Base-by-base conservation (phyloP, 2,888 invertebrate species). In the Lissonota sp. region DNA sequence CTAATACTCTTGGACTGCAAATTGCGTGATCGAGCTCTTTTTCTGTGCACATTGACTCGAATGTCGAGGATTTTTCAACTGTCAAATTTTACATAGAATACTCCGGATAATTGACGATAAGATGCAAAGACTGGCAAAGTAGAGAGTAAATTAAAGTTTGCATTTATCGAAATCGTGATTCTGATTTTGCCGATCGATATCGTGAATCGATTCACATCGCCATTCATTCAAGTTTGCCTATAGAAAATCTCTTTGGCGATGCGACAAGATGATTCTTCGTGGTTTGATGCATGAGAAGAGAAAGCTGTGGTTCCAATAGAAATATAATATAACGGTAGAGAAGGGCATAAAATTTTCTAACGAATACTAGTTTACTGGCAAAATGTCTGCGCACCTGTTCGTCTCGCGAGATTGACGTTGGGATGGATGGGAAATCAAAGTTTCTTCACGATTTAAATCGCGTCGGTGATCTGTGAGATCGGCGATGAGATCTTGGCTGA, bases 251-350 rank as follows among this genome's bases (percentile, higher is more conserved):
- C n/a, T 3, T 26, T 3, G 7, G 60, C 57, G 70, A 14, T 53
- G 39, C n/a, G 46, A 71, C 42, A 71, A 26, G 67, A 55, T 37
- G 51, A 64, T 64, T 60, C 57, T 64, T 51, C n/a, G 26, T 53
- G 10, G 57, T 40, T 26, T 66, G 64, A 66, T 63, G 76, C 78
- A 39, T 14, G 51, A 66, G 78, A 78, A 72, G 78, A 78, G 78
- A 78, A 78, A 78, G 78, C 64, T 72, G 78, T 60, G 66, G 14
- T 42, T 72, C 42, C 53, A 72, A 72, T 58, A 71, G 64, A 72
- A 78, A 66, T 42, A 71, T 64, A 46, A 57, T 46, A 74, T 64
- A 63, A 64, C 37, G 40, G 55, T 60, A 44, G 67, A 66, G 72
- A 51, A 49, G 16, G 60, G 58, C 3, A 26, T 37, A 55, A 70